Evolutionary conservation across 2,888 invertebrate species (phyloP), one percentile per base, ranked within the genome.

Genomic region (Stegophylla sp.): DNA sequence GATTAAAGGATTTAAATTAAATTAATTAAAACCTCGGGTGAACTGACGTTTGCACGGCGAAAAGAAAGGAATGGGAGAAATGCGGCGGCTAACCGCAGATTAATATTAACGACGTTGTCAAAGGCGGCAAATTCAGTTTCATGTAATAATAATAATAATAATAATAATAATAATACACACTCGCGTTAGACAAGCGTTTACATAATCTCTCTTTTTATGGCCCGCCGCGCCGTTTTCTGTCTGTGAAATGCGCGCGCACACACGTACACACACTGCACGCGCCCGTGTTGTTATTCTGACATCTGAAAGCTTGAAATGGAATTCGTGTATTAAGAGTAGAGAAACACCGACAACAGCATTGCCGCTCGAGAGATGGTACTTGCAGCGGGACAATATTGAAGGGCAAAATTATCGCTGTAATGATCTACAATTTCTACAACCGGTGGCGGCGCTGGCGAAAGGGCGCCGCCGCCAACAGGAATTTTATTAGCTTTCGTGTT

Each of bases 21-120:
- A 66, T 66, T 76, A 76, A 76, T 76, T 76, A 76, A 66, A 76
- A 66, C 51, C 34, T 76, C 43, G 1, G 75, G 66, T 7, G n/a
- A 45, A 64, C 75, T 41, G 63, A 20, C 43, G 64, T 66, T 28
- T 51, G 48, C 41, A 15, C 15, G 1, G 9, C 51, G 28, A 51
- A 53, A 51, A 17, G 7, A 63, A 48, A 56, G 34, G 3, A 34
- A 43, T 7, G 48, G 13, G 48, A 63, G 23, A 23, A 53, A 41
- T 59, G 56, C n/a, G 63, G n/a, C 53, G 75, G 64, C 23, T 13
- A 66, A 76, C 75, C 75, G 9, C 75, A 53, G 53, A 76, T 66
- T 76, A 76, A 51, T 76, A 76, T 53, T 66, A 76, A 64, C 13
- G 48, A 64, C 13, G 48, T 41, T 48, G 63, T 75, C 41, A 53